Conservation (phyloP, 2,797 vertebrate genomes). For the Sarcoramphus papa region DNA sequence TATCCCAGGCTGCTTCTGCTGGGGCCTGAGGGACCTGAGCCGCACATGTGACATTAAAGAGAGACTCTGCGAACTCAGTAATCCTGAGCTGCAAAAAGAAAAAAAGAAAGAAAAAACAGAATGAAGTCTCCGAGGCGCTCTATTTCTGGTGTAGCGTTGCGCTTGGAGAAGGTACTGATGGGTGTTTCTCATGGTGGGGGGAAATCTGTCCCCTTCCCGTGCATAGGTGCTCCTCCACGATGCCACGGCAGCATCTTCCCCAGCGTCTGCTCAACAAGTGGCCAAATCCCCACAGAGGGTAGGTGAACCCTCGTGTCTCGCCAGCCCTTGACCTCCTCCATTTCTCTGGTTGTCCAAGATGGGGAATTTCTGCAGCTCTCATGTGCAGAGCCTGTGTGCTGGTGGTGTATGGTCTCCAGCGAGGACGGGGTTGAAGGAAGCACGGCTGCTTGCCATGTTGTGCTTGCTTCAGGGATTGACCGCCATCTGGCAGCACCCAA, state of each 20-base stretch:
- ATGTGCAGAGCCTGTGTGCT: background rate
- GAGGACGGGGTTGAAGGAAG: background rate
- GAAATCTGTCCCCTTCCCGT: background rate
- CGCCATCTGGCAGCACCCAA: background rate
- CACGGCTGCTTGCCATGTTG: fast-evolving
- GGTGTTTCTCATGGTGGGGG: background rate
- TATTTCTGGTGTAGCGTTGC: background rate
- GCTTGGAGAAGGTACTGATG: background rate
- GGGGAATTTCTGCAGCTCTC: background rate
- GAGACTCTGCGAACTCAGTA: background rate
- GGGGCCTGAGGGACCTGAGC: conserved; percentile 39
- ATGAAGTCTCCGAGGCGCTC: background rate
- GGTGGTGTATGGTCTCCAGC: background rate
- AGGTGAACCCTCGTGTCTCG: fast-evolving
- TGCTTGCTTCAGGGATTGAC: background rate
- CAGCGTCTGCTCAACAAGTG: background rate
- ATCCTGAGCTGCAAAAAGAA: background rate
- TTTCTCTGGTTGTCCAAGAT: background rate
- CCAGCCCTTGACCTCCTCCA: background rate
- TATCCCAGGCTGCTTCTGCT: conserved; percentile 58
- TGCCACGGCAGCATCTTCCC: background rate
- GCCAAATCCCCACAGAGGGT: background rate
- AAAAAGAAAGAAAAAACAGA: background rate
- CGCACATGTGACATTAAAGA: background rate
- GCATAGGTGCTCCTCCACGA: fast-evolving